Conservation (phyloP, 2,888 invertebrate species). For the Cheilosia scutellata region DNA sequence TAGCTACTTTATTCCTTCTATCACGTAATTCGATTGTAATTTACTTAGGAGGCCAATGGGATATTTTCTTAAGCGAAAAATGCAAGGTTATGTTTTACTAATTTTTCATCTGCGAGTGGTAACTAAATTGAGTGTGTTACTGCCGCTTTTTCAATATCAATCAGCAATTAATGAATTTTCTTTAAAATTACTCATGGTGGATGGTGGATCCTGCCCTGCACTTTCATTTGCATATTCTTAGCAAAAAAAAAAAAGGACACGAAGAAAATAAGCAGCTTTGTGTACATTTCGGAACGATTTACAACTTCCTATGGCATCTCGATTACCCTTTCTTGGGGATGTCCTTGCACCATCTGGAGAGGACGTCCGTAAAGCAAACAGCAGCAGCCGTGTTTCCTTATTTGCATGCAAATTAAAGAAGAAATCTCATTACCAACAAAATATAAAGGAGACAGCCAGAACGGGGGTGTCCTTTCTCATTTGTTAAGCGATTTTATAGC, state of each 20-base stretch:
- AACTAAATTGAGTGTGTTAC: constrained; percentile 43
- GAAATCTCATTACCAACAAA: constrained; percentile 76
- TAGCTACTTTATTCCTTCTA: constrained; percentile 46
- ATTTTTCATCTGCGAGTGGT: constrained; percentile 24
- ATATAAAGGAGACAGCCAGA: neutral
- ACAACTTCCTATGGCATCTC: constrained; percentile 65
- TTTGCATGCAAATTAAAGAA: constrained; percentile 77
- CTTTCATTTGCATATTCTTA: constrained; percentile 57
- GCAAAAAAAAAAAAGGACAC: neutral
- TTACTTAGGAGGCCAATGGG: constrained; percentile 29
- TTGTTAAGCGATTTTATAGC: constrained; percentile 73
- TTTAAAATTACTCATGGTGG: constrained; percentile 38
- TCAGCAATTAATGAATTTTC: constrained; percentile 67
- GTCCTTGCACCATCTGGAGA: constrained; percentile 70
- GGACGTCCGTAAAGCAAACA: constrained; percentile 61
- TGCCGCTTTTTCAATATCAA: constrained; percentile 63
- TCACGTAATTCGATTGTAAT: constrained; percentile 70
- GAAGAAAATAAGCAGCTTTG: constrained; percentile 19
- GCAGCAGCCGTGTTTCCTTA: constrained; percentile 72
- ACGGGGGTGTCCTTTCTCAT: constrained; percentile 43
- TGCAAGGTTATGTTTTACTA: neutral
- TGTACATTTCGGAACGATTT: constrained; percentile 62
- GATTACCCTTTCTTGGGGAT: constrained; percentile 68
- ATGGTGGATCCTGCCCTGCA: constrained; percentile 23
- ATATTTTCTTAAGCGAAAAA: neutral